These are phyloP conservation scores for Acridotheres tristis DNA, from an alignment of 2,797 vertebrate genomes.

Conservation along the genomic window DNA sequence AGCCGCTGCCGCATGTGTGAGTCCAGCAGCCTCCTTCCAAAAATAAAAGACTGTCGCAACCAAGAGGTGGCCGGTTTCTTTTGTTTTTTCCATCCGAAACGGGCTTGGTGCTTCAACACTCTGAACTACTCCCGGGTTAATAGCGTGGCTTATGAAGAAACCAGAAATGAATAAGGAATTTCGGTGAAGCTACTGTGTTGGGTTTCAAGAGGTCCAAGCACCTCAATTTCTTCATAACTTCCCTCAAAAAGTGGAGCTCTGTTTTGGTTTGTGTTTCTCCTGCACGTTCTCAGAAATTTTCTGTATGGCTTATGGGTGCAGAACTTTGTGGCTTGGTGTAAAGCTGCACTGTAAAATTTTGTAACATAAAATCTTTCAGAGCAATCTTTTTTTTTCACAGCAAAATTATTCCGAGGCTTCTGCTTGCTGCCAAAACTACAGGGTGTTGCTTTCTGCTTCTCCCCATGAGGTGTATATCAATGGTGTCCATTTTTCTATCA, in stretches of 20 bases:
- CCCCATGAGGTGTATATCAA: not conserved
- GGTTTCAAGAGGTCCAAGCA: not conserved
- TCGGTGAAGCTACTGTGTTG: not conserved
- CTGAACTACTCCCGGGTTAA: not conserved
- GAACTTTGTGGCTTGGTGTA: not conserved
- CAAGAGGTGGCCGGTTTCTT: not conserved
- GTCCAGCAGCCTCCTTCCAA: not conserved
- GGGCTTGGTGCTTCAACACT: not conserved
- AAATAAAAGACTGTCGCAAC: not conserved
- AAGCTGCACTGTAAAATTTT: not conserved
- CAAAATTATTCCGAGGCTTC: not conserved
- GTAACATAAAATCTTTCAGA: not conserved
- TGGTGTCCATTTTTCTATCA: not conserved
- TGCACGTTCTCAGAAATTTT: not conserved
- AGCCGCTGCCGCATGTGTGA: accelerated
- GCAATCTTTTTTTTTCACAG: not conserved
- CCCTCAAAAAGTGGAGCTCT: not conserved
- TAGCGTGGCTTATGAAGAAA: not conserved
- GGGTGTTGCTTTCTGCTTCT: not conserved
- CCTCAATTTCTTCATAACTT: not conserved
- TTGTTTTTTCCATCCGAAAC: not conserved
- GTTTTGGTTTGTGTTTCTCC: not conserved
- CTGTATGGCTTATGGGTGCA: not conserved
- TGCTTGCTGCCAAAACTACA: not conserved
- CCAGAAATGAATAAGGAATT: not conserved